Base-by-base conservation (phyloP, 2,113 vertebrate genomes). In the Australoheros scitulus region DNA sequence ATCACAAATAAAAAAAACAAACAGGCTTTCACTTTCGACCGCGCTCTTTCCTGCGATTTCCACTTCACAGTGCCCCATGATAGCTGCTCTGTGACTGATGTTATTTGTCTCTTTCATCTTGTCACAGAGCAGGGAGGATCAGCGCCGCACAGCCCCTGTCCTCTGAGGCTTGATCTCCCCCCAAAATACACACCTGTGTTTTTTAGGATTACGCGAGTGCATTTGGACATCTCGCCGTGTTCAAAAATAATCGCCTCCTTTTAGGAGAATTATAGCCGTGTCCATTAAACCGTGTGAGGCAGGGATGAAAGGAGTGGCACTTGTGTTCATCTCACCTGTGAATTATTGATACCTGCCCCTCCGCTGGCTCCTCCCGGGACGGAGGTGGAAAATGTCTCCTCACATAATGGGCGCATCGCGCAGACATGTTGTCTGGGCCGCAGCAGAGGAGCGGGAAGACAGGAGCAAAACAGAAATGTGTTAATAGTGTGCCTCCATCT, bases 271-370 rank as follows among this genome's bases (percentile, higher is more conserved):
- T 92, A 91, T 80, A 84, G 77, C 84, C 14, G 24, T 90, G 65
- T 90, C 90, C 92, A 87, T 94, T 92, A 92, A 86, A 92, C 76
- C n/a, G 68, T 84, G 81, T 83, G 84, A 88, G 80, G 86, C 81
- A 20, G 80, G 87, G 83, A 93, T 93, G 89, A 94, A 93, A 91
- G 89, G 76, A 92, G 87, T 59, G 76, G 70, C 83, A 87, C 91
- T 94, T 81, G 77, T 88, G 90, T 88, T 94, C 87, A 91, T 92
- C 90, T 93, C 87, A 86, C 90, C 90, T 88, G 90, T 95, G 83
- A 95, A 95, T 95, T 93, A 94, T 95, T 95, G 92, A 95, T 95
- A 94, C 84, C 81, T 87, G 77, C 88, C 92, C 87, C 82, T 80
- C 47, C 7, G 56, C 79, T 61, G 83, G 59, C 80, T 83, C 60